A percentile compares a stretch with the other conserved stretches of the same genome.
Evolutionary conservation across 2,797 vertebrate genomes (phyloP).

Genomic region (Cirrhinus molitorella): DNA sequence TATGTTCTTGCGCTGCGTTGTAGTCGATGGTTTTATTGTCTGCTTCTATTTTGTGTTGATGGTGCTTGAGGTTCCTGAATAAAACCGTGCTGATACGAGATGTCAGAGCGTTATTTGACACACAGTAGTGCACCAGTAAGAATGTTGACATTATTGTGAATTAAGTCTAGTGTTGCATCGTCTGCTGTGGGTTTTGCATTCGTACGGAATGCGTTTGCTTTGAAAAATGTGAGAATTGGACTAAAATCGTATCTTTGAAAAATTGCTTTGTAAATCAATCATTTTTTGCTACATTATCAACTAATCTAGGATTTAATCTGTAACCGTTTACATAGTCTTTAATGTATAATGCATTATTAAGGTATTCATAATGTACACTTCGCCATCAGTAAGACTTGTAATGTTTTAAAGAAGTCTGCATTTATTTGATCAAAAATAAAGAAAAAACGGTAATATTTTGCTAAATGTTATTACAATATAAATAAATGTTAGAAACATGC

Average conservation of each 20-base stretch:
- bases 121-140: not conserved
- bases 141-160: not conserved
- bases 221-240: no score
- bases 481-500: no score
- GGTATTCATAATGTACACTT: no score
- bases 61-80: slow-evolving; percentile 39
- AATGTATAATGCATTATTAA: no score
- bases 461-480: no score
- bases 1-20: slow-evolving; percentile 18
- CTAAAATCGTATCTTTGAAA: not conserved
- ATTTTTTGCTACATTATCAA: not conserved
- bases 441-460: no score
- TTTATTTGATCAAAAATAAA: no score
- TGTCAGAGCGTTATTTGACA: not conserved
- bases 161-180: not conserved
- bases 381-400: no score
- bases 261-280: not conserved
- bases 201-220: not conserved
- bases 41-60: slow-evolving; percentile 28
- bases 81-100: slow-evolving; percentile 12
- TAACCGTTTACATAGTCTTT: no score
- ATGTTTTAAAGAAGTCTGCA: no score
- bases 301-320: no score
- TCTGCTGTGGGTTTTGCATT: not conserved
- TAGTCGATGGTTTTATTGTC: slow-evolving; percentile 52